Evolutionary conservation across 2,888 invertebrate genomes (phyloP), one percentile per base, ranked within the genome.

Genomic region (Macrophya annulata): DNA sequence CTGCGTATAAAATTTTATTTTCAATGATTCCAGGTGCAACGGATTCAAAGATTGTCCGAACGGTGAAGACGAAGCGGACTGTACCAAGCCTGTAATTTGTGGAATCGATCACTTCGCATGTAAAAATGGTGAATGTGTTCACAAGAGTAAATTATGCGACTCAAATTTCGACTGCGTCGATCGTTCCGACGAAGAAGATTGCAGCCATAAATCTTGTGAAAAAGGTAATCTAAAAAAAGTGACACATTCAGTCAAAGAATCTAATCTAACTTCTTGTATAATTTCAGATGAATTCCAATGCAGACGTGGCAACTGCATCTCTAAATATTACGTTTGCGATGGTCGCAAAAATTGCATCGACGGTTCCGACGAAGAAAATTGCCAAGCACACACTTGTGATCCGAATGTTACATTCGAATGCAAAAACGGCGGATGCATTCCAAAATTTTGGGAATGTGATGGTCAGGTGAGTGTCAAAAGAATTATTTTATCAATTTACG

Each of bases 271-370:
- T 62, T 68, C 45, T 86, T 85, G 59, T 84, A 85, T 86, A 72
- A 83, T 88, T 89, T 87, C 87, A 92, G 92, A 90, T 86, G 88
- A 92, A 90, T 97, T 95, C 91, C 95, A 95, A 86, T 98, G 98
- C 91, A 93, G 93, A 40, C 95, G 95, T 87, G 96, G 96, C 0
- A 94, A 95, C 31, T 98, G 98, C 90, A 95, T 98, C 82, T 95
- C 96, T 6, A 93, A 95, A 85, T 94, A 92, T 79, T 95, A 95
- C 94, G 95, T 96, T 72, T 98, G 98, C 92, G 97, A 98, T 91
- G 95, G 95, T 0, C 94, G 95, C n/a, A 93, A 94, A 72, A 98
- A 98, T 93, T 98, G 98, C 91, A 89, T 91, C 0, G 98, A 98
- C 92, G 94, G 93, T 15, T 96, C 96, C 0, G 97, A 97, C 89